Conservation (phyloP, 2,888 invertebrate species). For the Zhuqinia jingwanae region DNA sequence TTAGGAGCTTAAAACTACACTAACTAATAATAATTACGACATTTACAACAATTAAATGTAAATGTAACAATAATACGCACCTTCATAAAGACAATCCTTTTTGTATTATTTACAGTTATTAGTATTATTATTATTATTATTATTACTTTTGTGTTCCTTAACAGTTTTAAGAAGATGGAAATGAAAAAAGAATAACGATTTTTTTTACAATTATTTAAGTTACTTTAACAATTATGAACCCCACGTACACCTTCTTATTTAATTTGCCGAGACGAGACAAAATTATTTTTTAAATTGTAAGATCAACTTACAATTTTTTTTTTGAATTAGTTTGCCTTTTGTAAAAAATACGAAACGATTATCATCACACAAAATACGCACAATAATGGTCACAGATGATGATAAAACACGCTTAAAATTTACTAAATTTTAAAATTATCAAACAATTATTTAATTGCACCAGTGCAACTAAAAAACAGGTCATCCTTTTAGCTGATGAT, state of each 20-base stretch:
- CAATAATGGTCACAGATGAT: not conserved
- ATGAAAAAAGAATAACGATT: slow-evolving; percentile 4
- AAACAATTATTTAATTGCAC: slow-evolving; percentile 24
- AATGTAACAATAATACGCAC: too few relatives aligned
- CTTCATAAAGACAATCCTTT: too few relatives aligned
- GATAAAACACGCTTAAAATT: not conserved
- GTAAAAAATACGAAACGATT: not conserved
- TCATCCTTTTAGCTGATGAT: slow-evolving; percentile 3
- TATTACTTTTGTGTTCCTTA: too few relatives aligned
- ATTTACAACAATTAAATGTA: too few relatives aligned
- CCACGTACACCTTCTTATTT: not conserved
- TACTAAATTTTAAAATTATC: not conserved
- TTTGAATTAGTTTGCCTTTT: not conserved
- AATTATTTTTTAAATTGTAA: not conserved
- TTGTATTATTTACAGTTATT: too few relatives aligned
- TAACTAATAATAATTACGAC: too few relatives aligned
- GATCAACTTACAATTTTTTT: slow-evolving; percentile 17
- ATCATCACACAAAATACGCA: not conserved
- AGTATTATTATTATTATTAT: too few relatives aligned
- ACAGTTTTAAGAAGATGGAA: slow-evolving; percentile 16
- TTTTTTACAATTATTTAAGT: not conserved
- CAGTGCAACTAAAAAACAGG: slow-evolving; percentile 38
- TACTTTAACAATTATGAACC: not conserved
- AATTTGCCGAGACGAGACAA: not conserved
- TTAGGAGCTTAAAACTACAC: too few relatives aligned